Evolutionary conservation across 2,113 vertebrate genomes (phyloP).

Genomic region (Sander vitreus): DNA sequence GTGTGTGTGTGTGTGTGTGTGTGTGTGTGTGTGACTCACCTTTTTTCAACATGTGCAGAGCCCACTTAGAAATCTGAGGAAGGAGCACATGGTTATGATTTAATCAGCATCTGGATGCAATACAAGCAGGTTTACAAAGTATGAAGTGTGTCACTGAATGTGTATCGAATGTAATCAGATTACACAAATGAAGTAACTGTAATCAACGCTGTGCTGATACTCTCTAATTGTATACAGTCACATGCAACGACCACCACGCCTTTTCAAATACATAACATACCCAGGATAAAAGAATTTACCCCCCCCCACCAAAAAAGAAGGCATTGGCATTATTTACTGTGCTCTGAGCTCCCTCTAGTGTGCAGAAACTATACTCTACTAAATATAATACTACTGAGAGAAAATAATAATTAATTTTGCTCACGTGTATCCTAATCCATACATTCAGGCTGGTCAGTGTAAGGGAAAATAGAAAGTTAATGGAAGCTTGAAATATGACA

Average conservation of each 20-base stretch:
- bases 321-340: constrained; percentile 15
- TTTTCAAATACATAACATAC: constrained; percentile 14
- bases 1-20: constrained; percentile 38
- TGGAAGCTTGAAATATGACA: background rate
- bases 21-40: constrained; percentile 36
- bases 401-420: background rate
- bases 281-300: background rate
- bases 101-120: constrained; percentile 78
- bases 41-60: constrained; percentile 46
- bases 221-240: constrained; percentile 8
- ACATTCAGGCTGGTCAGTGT: background rate
- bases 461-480: background rate
- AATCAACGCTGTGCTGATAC: constrained; percentile 21
- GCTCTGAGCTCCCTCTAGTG: constrained; percentile 65
- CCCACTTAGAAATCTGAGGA: constrained; percentile 71
- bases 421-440: background rate
- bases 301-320: background rate
- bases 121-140: constrained; percentile 56
- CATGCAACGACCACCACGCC: constrained; percentile 20
- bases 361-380: background rate
- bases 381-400: background rate
- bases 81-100: constrained; percentile 81
- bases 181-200: constrained; percentile 46
- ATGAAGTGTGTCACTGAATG: constrained; percentile 10
- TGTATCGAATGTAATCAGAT: constrained; percentile 59